Base-by-base conservation (phyloP, 2,113 vertebrate species). In the Gallinago media region DNA sequence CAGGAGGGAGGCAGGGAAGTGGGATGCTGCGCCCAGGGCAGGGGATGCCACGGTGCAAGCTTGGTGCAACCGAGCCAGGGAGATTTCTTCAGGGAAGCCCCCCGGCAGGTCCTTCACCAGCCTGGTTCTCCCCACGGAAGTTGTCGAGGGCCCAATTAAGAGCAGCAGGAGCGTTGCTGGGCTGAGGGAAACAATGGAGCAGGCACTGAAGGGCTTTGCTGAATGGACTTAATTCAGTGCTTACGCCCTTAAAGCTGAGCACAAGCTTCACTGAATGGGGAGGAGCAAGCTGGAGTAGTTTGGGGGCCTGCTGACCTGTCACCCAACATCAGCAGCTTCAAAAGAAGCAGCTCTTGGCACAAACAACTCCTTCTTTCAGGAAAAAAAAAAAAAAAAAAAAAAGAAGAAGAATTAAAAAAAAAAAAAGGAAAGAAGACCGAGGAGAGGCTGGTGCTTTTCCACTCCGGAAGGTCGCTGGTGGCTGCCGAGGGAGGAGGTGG, bases 241-340 rank as follows among this genome's bases (percentile, higher is more conserved):
- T 93, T 21, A 31, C 0, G 44, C 65, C 70, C 85, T 85, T 40
- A 82, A 65, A 93, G 87, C 78, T 20, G 58, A 93, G 70, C 66
- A 15, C 34, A 15, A 15, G 78, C 49, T 32, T 46, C 34, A 32
- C 71, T 88, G 78, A 83, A 97, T 61, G 83, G 75, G 58, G 46
- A 66, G 1, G 8, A 68, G 62, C 50, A 83, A 68, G 63, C 70
- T 52, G 65, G 65, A 67, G 80, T 36, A 62, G 63, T 83, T 15
- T 79, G 54, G 85, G 63, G 75, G 67, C 85, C 88, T 74, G 83
- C 66, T 92, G 94, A 85, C 75, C 95, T 85, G 75, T 93, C 94
- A 95, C 32, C 89, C 83, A 90, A 65, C 78, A 95, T 88, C 82
- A 95, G 74, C 66, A 66, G 86, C 95, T 83, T 94, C 68, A 61